A percentile compares a stretch with the other conserved stretches of the same genome.
Evolutionary conservation across 2,797 vertebrate genomes (phyloP).

Genomic region (Presbytis comata): DNA sequence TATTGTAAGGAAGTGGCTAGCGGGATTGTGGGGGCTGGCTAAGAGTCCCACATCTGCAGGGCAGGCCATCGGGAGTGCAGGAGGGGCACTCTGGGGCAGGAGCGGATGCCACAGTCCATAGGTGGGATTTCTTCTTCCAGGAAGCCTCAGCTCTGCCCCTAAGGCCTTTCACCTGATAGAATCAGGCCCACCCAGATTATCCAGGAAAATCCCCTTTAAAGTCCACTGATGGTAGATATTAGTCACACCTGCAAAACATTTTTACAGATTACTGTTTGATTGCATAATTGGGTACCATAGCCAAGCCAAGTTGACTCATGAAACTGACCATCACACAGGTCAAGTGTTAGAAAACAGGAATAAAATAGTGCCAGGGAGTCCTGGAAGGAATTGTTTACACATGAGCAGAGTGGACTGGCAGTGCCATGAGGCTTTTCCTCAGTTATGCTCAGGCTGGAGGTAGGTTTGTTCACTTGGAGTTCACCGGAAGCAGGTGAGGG

Average conservation of each 20-base stretch:
- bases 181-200: background rate
- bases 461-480: background rate
- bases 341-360: background rate
- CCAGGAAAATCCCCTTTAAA: background rate
- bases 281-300: background rate
- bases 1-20: background rate
- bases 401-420: background rate
- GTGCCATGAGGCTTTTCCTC: background rate
- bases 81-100: background rate
- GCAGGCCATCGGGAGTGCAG: background rate
- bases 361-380: background rate
- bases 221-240: background rate
- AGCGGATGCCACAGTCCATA: background rate
- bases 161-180: background rate
- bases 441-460: background rate
- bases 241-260: background rate
- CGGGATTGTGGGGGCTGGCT: rapidly evolving
- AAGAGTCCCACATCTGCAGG: no score
- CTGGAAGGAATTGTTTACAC: background rate
- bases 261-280: background rate
- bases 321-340: background rate
- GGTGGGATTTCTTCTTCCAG: background rate
- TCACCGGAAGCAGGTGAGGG: background rate
- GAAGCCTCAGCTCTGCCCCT: background rate
- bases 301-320: background rate